A percentile compares a stretch with the other conserved stretches of the same genome.
These are phyloP conservation scores for Chaetogeoica ovagalla DNA, from an alignment of 2,888 invertebrate species.

Conservation along the genomic window DNA sequence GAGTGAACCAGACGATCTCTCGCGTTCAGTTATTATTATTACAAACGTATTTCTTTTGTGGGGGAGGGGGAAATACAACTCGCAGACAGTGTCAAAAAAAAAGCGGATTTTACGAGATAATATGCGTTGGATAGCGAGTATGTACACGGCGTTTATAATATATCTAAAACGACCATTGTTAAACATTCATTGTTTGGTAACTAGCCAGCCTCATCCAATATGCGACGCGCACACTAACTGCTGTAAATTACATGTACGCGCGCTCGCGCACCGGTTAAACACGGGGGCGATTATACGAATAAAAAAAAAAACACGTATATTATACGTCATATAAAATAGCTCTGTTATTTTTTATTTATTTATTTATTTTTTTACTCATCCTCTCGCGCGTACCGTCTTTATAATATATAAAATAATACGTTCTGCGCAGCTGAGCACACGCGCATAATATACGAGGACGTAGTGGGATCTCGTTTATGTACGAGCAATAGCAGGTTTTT, in stretches of 20 bases:
- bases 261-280: constrained; percentile 15
- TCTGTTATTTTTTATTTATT: no score
- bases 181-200: constrained; percentile 52
- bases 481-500: no score
- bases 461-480: no score
- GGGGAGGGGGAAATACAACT: constrained; percentile 1
- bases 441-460: no score
- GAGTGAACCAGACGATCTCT: constrained; percentile 17
- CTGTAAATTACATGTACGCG: constrained; percentile 41
- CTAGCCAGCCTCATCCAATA: constrained; percentile 50
- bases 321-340: no score
- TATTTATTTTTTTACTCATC: no score
- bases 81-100: constrained; percentile 44
- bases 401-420: no score
- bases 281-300: constrained; percentile 24
- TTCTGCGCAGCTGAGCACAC: no score
- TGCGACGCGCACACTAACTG: constrained; percentile 45
- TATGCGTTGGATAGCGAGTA: constrained; percentile 6
- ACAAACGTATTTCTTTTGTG: constrained; percentile 29
- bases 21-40: constrained; percentile 42
- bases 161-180: constrained; percentile 52
- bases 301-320: background rate
- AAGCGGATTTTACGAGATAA: constrained; percentile 48
- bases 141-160: constrained; percentile 10
- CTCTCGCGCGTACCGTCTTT: no score